phyloP scores from a whole-genome alignment of 1,140 invertebrate genomes.

The Hypothenemus hampei region DNA sequence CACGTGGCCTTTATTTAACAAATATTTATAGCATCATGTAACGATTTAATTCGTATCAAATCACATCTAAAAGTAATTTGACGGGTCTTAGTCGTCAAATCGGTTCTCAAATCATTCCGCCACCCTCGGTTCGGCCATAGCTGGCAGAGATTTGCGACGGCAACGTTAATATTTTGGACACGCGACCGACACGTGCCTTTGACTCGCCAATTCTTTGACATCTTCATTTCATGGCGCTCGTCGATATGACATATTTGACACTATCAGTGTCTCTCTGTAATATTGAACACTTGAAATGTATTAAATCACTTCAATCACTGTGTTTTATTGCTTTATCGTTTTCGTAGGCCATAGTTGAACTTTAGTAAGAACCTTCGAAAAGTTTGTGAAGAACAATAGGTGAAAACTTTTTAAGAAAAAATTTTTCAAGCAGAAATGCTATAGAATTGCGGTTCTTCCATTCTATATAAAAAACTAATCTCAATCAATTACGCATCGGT shows the following conservation, averaged over 20 bases:
- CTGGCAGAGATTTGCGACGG: slow-evolving; percentile 10
- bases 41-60: slow-evolving; percentile 28
- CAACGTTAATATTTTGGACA: slow-evolving; percentile 20
- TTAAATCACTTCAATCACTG: too few relatives aligned
- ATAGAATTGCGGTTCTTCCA: too few relatives aligned
- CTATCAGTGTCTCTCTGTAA: slow-evolving; percentile 28
- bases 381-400: too few relatives aligned
- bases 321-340: too few relatives aligned
- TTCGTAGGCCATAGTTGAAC: too few relatives aligned
- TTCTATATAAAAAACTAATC: slow-evolving; percentile 4
- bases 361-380: too few relatives aligned
- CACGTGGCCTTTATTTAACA: slow-evolving; percentile 21
- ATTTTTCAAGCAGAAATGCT: too few relatives aligned
- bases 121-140: too few relatives aligned
- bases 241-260: slow-evolving; percentile 27
- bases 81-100: slow-evolving; percentile 28
- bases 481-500: neutral
- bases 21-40: slow-evolving; percentile 24
- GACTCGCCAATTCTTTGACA: slow-evolving; percentile 23
- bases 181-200: slow-evolving; percentile 20
- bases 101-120: slow-evolving; percentile 1
- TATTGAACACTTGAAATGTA: too few relatives aligned
- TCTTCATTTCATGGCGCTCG: slow-evolving; percentile 17
- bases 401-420: too few relatives aligned
- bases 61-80: slow-evolving; percentile 25